Evolutionary conservation across 2,113 vertebrate genomes (phyloP), one percentile per base, ranked within the genome.

Genomic region (Corydoras sp.): DNA sequence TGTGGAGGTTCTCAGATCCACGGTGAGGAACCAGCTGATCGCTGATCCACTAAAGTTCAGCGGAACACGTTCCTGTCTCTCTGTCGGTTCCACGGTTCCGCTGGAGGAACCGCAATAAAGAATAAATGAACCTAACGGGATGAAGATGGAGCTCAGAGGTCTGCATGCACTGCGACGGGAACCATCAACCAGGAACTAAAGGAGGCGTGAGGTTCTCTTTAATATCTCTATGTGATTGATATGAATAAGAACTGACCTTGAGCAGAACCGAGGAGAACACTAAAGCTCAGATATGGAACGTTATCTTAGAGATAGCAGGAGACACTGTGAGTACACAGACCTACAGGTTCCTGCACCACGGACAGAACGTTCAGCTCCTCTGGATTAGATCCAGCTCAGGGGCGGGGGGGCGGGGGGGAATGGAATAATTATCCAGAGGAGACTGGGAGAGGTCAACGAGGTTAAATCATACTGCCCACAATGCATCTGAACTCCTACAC

Each of bases 11-110:
- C 18, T 24, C 18, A 24, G 18, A 24, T 24, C 18, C 18, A 24
- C 18, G 18, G 18, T 24, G 18, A 24, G 18, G 18, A 24, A 24
- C 18, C 18, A 1, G 18, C 18, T 24, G 18, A 24, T 24, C 18
- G 1, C 18, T 24, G 18, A 24, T 24, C 18, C 18, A 24, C 2
- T 24, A 24, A 24, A 24, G 18, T 24, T 24, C 18, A 24, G 18
- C 1, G 18, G 18, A 24, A 2, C 18, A 24, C 2, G 55, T 43
- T 54, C 31, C 15, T 62, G 50, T 56, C 24, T 24, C 18, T 24
- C 2, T 7, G 49, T 72, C 70, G 67, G 67, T 73, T 75, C 58
- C 72, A 73, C 56, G 69, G 69, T 81, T 76, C 30, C 56, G 63
- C 68, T 15, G 48, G 68, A 50, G 35, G 7, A 43, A 4, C 35